Base-by-base conservation (phyloP, 1,140 invertebrate species). In the Zaprionus nigranus region DNA sequence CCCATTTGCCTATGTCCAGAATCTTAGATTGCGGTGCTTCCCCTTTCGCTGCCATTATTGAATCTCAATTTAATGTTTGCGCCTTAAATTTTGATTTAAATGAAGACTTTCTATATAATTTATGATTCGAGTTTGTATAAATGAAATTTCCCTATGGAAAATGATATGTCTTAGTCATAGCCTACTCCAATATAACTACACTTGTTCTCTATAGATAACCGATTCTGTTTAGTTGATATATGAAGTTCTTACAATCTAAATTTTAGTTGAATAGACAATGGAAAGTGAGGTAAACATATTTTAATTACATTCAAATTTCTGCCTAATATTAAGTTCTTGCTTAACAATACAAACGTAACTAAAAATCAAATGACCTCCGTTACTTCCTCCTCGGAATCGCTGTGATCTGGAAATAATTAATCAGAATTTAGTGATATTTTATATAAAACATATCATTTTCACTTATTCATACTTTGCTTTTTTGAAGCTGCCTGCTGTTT, bases 301-400 rank as follows among this genome's bases (percentile, higher is more conserved):
- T 56, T 65, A 43, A 15, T 30, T 61, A 46, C 26, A 34, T 51
- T 24, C 12, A 22, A 34, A 34, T 51, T 51, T 34, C 26, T 38
- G 13, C 20, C 2, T 61, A 28, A 49, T 20, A 17, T 17, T 17
- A 40, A 56, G 28, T 15, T 63, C n/a, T 28, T 36, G 13, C 60
- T 64, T 71, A 64, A 54, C 9, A 51, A 28, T 49, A 30, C 13
- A 38, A 36, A 40, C 56, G 24, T 4, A 22, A 11, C 30, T 2
- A 22, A 22, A 22, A 24, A 40, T 81, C 51, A 80, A 49, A 86
- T 67, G 56, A 81, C 53, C 49, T 56, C 71, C 38, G 62, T 90
- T 15, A 53, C 68, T 58, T 90, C 87, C 49, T 80, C 87, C 63
- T 90, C 87, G 2, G 80, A 82, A 59, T 87, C 86, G 65, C 83